These are phyloP conservation scores for Anodontia alba DNA, from an alignment of 2,888 invertebrate genomes.

Conservation along the genomic window DNA sequence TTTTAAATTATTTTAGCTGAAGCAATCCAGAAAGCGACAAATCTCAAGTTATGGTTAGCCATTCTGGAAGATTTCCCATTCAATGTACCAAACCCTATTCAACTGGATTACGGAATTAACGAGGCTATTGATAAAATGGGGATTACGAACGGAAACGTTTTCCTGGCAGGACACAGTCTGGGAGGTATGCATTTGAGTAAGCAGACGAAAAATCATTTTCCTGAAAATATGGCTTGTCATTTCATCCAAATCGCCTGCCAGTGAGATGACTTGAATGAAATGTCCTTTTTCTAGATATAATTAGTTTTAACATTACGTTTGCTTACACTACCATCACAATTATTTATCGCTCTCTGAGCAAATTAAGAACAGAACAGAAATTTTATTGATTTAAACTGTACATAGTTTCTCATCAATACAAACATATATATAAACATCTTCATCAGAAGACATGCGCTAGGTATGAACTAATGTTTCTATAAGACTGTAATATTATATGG, in stretches of 20 bases:
- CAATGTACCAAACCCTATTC: constrained; percentile 66
- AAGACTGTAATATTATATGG: too few species aligned
- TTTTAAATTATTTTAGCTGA: constrained; percentile 53
- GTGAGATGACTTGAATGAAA: not conserved
- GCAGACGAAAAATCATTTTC: too few species aligned
- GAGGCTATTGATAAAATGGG: constrained; percentile 64
- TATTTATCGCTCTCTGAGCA: too few species aligned
- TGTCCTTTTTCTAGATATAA: not conserved
- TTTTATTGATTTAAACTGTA: too few species aligned
- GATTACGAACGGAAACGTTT: constrained; percentile 65
- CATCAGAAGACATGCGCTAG: too few species aligned
- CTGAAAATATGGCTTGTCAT: not conserved
- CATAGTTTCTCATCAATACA: too few species aligned
- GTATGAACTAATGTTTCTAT: too few species aligned
- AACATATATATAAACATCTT: too few species aligned
- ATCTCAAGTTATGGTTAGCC: constrained; percentile 69
- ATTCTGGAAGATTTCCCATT: constrained; percentile 65
- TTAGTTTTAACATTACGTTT: too few species aligned
- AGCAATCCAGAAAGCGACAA: constrained; percentile 62
- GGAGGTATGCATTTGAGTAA: constrained; percentile 66
- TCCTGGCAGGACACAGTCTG: constrained; percentile 75
- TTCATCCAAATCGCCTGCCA: not conserved
- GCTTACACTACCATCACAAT: not conserved
- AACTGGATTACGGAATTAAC: constrained; percentile 58
- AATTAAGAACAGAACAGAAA: too few species aligned